Percentiles rank a stretch among this genome's conserved stretches.
These are phyloP conservation scores for Branchellion lobata DNA, from an alignment of 2,888 invertebrate species.

Conservation along the genomic window DNA sequence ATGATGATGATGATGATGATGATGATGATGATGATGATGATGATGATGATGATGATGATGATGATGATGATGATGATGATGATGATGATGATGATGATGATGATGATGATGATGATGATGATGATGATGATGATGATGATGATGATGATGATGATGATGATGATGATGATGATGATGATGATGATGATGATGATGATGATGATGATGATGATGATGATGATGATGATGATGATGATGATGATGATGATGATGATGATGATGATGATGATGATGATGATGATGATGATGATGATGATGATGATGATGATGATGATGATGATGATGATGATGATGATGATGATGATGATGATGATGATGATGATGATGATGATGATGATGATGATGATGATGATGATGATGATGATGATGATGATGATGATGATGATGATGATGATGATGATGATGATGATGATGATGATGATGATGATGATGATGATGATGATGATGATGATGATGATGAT, in stretches of 20 bases:
- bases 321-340: constrained; percentile 5
- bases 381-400: constrained; percentile 5
- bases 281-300: constrained; percentile 5
- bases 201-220: constrained; percentile 33
- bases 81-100: background rate
- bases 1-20: constrained; percentile 5
- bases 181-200: constrained; percentile 33
- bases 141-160: constrained; percentile 33
- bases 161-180: constrained; percentile 33
- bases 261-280: constrained; percentile 5
- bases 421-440: constrained; percentile 5
- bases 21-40: background rate
- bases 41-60: background rate
- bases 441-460: constrained; percentile 5
- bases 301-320: constrained; percentile 10
- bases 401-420: constrained; percentile 5
- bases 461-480: constrained; percentile 10
- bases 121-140: constrained; percentile 22
- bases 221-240: constrained; percentile 28
- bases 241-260: constrained; percentile 5
- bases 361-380: constrained; percentile 11
- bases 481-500: constrained; percentile 10
- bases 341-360: constrained; percentile 5
- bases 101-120: constrained; percentile 7
- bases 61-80: background rate